phyloP scores from a whole-genome alignment of 2,888 invertebrate genomes.

The Cheilosia vulpina region DNA sequence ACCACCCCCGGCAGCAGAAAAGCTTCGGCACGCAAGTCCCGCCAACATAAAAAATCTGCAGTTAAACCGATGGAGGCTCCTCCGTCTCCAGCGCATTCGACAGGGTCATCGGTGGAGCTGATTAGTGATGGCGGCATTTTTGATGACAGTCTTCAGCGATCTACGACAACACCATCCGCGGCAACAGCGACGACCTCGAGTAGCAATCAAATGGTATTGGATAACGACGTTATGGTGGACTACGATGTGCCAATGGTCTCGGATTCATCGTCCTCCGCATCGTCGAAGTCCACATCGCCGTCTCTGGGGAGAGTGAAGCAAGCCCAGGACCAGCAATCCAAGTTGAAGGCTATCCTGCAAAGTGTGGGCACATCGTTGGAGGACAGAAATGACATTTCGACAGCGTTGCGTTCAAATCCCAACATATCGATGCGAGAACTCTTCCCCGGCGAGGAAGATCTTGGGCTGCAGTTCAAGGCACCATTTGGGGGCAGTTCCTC shows the following conservation, averaged over 20 bases:
- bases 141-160: conserved; percentile 17
- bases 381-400: conserved; percentile 80
- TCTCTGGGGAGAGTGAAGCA: conserved; percentile 56
- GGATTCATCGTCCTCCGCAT: conserved; percentile 75
- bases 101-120: conserved; percentile 76
- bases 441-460: conserved; percentile 93
- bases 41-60: conserved; percentile 77
- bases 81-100: conserved; percentile 76
- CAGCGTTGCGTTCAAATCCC: conserved; percentile 86
- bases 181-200: conserved; percentile 14
- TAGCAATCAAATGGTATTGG: conserved; percentile 77
- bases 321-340: conserved; percentile 77
- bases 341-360: conserved; percentile 82
- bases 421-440: conserved; percentile 92
- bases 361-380: conserved; percentile 70
- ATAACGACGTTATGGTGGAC: conserved; percentile 81
- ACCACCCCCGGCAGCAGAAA: conserved; percentile 80
- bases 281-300: conserved; percentile 78
- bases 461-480: conserved; percentile 89
- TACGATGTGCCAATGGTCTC: conserved; percentile 81
- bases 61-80: conserved; percentile 68
- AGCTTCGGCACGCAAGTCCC: conserved; percentile 22
- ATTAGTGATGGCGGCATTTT: conserved; percentile 73
- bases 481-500: conserved; percentile 86
- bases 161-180: conserved; percentile 24